Base-by-base conservation (phyloP, 2,888 invertebrate genomes). In the Chymomyza amoena region DNA sequence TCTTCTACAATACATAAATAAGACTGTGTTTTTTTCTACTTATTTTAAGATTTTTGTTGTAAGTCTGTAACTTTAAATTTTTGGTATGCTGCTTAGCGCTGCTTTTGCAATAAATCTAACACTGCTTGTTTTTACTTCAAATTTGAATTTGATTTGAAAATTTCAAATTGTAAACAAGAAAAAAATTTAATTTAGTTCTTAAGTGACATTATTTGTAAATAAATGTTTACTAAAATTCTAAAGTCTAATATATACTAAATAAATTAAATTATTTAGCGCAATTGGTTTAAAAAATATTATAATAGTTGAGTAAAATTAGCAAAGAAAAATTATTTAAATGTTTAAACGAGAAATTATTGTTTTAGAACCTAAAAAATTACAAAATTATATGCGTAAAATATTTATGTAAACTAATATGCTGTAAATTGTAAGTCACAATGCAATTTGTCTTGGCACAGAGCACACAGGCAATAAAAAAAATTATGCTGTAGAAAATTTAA, bases 181-280 rank as follows among this genome's bases (percentile, higher is more conserved):
- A 32, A 32, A 32, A 32, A 32, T 32, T 7, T 32, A 32, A 32
- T 32, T 32, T 32, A 78, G 77, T 54, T 50, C 9, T 64, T 83
- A 86, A 72, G 77, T 65, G 64, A 71, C 71, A 70, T 84, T 61
- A 84, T 87, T 87, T 83, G 83, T 83, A 87, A 36, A 87, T 87
- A 86, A 36, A 73, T 67, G 73, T 76, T 63, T 64, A 69, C 32
- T 56, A 50, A 68, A 69, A 66, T 68, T 71, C 66, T 72, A 75
- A 69, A 59, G 73, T 71, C 64, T 75, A 75, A 69, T 61, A 75
- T 61, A 75, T 64, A 77, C 71, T 70, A 78, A 68, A 74, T 87
- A 84, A 83, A 78, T 87, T 87, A 84, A 83, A 78, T 87, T 83
- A 83, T 82, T 84, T 83, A 87, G 83, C 77, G 57, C 80, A 83